Percentiles rank a stretch among this genome's conserved stretches.
phyloP scores from a whole-genome alignment of 2,113 vertebrate genomes.

The Dasyurus viverrinus region DNA sequence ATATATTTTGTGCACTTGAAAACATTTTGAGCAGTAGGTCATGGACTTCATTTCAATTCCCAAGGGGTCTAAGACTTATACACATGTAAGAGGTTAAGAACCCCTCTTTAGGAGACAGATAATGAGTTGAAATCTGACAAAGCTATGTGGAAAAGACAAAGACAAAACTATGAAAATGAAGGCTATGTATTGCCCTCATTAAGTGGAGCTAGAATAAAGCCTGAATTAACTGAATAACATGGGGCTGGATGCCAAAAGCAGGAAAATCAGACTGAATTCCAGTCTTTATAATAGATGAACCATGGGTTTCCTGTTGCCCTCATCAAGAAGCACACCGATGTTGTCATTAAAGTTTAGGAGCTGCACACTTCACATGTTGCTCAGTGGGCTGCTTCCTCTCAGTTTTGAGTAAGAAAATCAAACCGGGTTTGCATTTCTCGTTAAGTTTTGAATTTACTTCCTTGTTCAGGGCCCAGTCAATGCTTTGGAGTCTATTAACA shows the following conservation, averaged over 20 bases:
- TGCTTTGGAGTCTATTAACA: conserved; percentile 57
- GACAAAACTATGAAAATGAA: conserved; percentile 63
- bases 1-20: background rate
- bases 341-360: conserved; percentile 79
- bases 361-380: conserved; percentile 72
- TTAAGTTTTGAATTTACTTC: conserved; percentile 74
- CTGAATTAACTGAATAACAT: conserved; percentile 78
- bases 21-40: background rate
- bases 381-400: conserved; percentile 58
- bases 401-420: conserved; percentile 70
- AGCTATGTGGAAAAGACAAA: background rate
- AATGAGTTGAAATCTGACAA: background rate
- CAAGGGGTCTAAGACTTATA: background rate
- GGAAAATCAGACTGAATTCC: conserved; percentile 78
- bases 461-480: conserved; percentile 75
- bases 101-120: background rate
- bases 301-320: conserved; percentile 74
- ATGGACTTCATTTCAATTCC: background rate
- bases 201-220: conserved; percentile 74
- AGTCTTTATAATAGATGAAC: conserved; percentile 80
- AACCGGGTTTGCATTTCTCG: conserved; percentile 69
- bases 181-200: conserved; percentile 77
- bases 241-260: conserved; percentile 78
- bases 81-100: background rate
- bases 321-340: conserved; percentile 81